Base-by-base conservation (phyloP, 2,797 vertebrate species). In the Kryptolebias ocellatus region DNA sequence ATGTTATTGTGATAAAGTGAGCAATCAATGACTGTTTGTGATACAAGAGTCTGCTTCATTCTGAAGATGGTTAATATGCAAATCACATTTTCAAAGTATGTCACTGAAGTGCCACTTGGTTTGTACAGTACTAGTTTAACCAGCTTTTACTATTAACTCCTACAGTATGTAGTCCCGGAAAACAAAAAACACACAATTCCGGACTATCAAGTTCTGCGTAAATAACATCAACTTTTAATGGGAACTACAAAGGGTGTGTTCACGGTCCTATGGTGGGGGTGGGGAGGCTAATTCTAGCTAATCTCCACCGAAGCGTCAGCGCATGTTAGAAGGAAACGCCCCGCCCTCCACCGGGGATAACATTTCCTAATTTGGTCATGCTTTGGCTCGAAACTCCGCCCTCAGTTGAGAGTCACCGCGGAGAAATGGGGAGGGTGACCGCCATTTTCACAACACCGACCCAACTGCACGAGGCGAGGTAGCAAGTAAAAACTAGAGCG, bases 301-400 rank as follows among this genome's bases (percentile, higher is more conserved):
- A 71, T 76, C 67, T 0, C 5, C 6, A 65, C 34, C 49, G 0
- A 37, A 31, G 61, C 16, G 64, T 70, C 52, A 65, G 14, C 52
- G 52, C 16, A 17, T 3, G 31, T 20, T 67, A 64, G 57, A 6
- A 18, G 31, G 18, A 34, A 70, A 59, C 12, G 1, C 78, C 61
- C 69, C 84, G 61, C 90, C 91, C 74, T 34, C 46, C 12, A 53
- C 72, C 78, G 75, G 64, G 39, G 56, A 80, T 10, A 74, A 83
- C 51, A 82, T 82, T 72, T 80, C 94, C 91, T 92, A 90, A 94
- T 92, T 81, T 95, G 94, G 93, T 89, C 92, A 94, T 81, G 61
- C 8, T 70, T 6, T 34, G 5, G 12, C 10, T 28, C 1, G 31
- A 53, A 46, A 44, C 78, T 18, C 80, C 91, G 74, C 92, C 92